A percentile compares a stretch with the other conserved stretches of the same genome.
phyloP scores from a whole-genome alignment of 2,888 invertebrate genomes.

The Aphrophora alni region DNA sequence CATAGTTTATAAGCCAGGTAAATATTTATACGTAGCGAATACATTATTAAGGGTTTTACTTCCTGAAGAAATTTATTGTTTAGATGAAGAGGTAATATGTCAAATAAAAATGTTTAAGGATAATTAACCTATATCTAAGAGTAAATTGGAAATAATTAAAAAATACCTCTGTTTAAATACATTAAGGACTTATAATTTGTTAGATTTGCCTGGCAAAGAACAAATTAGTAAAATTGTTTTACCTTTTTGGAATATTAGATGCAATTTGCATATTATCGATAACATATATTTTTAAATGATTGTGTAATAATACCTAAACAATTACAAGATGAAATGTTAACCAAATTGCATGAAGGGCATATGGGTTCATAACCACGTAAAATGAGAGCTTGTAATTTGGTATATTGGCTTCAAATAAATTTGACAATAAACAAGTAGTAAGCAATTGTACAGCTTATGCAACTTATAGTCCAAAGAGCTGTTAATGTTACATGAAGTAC shows the following conservation, averaged over 20 bases:
- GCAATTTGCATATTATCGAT: slow-evolving; percentile 27
- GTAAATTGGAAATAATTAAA: background rate
- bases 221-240: slow-evolving; percentile 15
- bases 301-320: slow-evolving; percentile 42
- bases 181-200: slow-evolving; percentile 9
- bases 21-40: slow-evolving; percentile 48
- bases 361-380: slow-evolving; percentile 41
- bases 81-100: slow-evolving; percentile 20
- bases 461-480: background rate
- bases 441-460: slow-evolving; percentile 32
- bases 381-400: slow-evolving; percentile 35
- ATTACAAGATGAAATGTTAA: slow-evolving; percentile 30
- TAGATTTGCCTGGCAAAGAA: slow-evolving; percentile 28
- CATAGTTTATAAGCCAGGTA: slow-evolving; percentile 27
- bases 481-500: slow-evolving; percentile 25
- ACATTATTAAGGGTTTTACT: slow-evolving; percentile 35
- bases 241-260: slow-evolving; percentile 33
- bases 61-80: slow-evolving; percentile 28
- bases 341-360: slow-evolving; percentile 44
- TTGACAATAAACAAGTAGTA: slow-evolving; percentile 36
- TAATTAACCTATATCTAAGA: slow-evolving; percentile 30
- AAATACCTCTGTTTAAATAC: slow-evolving; percentile 20
- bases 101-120: slow-evolving; percentile 18
- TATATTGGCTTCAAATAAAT: slow-evolving; percentile 43
- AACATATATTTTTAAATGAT: slow-evolving; percentile 35